Evolutionary conservation across 1,140 invertebrate genomes (phyloP), one percentile per base, ranked within the genome.

Genomic region (Zaprionus gabonicus): DNA sequence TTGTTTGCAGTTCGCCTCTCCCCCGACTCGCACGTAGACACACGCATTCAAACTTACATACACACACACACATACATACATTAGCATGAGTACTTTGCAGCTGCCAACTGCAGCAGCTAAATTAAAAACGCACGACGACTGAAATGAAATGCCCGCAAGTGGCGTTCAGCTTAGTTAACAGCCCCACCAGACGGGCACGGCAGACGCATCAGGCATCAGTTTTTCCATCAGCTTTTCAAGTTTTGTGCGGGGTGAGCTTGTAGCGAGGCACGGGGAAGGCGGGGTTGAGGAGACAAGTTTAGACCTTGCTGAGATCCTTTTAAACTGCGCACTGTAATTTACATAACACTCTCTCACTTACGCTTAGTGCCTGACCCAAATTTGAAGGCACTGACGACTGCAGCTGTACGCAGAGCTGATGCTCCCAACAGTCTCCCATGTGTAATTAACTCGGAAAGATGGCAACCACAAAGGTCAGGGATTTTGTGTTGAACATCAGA

Each of bases 331-430:
- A 53, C 65, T 74, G 73, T 84, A 88, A 87, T 87, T 87, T 87
- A 81, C 84, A 87, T 87, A 84, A 87, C 84, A 87, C 85, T 87
- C 84, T 76, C 85, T 88, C 84, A 81, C 85, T 88, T 81, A 80
- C 81, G 83, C 85, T 84, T 87, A 87, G 81, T 90, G 85, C 68
- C 77, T 87, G 84, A 87, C 84, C 84, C 71, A 87, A 87, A 87
- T 87, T 81, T 79, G 73, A 73, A 58, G 72, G 69, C 44, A 63
- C 46, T 31, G 74, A 31, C 55, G 73, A 36, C 41, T 51, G 9
- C 31, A 34, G 31, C 31, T 3, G 31, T 34, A 34, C 9, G 31
- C 31, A 10, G 31, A 17, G 20, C 34, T 46, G 46, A 44, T 15
- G 55, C 5, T 20, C 57, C 15, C 25, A n/a, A 20, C 44, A 59